Percentiles rank a stretch among this genome's conserved stretches.
Evolutionary conservation across 2,113 vertebrate species (phyloP).

Genomic region (Callaeas wilsoni): DNA sequence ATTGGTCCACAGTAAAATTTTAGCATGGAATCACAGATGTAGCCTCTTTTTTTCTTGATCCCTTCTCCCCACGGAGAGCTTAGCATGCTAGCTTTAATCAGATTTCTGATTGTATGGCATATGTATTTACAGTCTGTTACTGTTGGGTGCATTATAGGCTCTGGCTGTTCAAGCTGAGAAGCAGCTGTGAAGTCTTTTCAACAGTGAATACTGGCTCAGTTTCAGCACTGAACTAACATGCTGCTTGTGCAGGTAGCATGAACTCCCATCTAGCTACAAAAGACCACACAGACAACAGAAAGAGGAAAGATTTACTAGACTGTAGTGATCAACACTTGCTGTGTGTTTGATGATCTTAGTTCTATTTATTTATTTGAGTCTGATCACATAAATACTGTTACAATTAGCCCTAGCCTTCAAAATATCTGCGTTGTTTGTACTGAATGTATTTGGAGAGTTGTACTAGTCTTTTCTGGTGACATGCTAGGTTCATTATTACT

Average conservation of each 20-base stretch:
- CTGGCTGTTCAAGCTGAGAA: constrained; percentile 2
- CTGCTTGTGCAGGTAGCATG: not conserved
- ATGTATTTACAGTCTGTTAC: not conserved
- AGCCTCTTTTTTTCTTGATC: not conserved
- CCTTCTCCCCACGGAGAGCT: not conserved
- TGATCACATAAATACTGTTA: not conserved
- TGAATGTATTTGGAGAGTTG: not conserved
- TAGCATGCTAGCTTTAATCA: not conserved
- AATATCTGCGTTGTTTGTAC: not conserved
- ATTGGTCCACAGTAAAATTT: not conserved
- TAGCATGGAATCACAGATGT: not conserved
- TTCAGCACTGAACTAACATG: not conserved
- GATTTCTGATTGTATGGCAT: not conserved
- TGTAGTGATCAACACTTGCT: not conserved
- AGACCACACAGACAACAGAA: not conserved
- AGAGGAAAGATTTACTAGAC: not conserved
- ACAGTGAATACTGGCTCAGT: not conserved
- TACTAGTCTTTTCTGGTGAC: not conserved
- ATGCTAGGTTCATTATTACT: not conserved
- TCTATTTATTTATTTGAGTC: not conserved
- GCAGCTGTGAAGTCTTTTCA: not conserved
- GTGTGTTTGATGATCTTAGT: not conserved
- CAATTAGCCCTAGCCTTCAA: not conserved
- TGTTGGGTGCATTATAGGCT: not conserved
- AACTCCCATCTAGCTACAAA: not conserved